Evolutionary conservation across 2,888 invertebrate species (phyloP), one percentile per base, ranked within the genome.

Genomic region (Agonopterix subpropinquella): DNA sequence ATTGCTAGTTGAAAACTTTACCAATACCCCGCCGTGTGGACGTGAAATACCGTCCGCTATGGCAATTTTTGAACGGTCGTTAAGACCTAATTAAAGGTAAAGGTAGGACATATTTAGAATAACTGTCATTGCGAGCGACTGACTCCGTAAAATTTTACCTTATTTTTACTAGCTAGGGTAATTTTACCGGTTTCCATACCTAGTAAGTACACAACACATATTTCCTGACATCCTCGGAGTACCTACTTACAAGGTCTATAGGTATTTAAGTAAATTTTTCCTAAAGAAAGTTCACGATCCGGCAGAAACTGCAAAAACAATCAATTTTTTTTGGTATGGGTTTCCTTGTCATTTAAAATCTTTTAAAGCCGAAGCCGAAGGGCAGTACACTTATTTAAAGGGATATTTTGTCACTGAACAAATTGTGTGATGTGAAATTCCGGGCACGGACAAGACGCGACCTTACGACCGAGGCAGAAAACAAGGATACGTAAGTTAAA

Each of bases 1-100:
- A 94, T 95, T 95, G 94, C 93, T 93, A 93, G 93, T 95, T 95
- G 94, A 95, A 95, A 95, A 95, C 94, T 95, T 94, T 94, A 81
- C 82, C 83, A 83, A 84, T 82, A 82, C 82, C 81, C 81, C 83
- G 84, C 83, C 83, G 56, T 74, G 83, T 79, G 84, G 82, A 77
- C 83, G 82, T 80, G 82, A 80, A 82, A 82, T 73, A 83, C 77
- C 83, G 83, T 78, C 84, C 82, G 74, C 83, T 73, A 73, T 74
- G 82, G 82, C 84, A 84, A 79, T 84, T 84, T 84, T 84, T 84
- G 77, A 58, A 77, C 58, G 77, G 79, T 79, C 64, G 67, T 74
- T 0, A 36, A 4, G 57, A 54, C 53, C 54, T 56, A 0, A 52
- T 44, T 47, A 0, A 0, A 11, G 10, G 10, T 13, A 15, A 56